Base-by-base conservation (phyloP, 2,888 invertebrate species). In the Tetramorium bicarinatum region DNA sequence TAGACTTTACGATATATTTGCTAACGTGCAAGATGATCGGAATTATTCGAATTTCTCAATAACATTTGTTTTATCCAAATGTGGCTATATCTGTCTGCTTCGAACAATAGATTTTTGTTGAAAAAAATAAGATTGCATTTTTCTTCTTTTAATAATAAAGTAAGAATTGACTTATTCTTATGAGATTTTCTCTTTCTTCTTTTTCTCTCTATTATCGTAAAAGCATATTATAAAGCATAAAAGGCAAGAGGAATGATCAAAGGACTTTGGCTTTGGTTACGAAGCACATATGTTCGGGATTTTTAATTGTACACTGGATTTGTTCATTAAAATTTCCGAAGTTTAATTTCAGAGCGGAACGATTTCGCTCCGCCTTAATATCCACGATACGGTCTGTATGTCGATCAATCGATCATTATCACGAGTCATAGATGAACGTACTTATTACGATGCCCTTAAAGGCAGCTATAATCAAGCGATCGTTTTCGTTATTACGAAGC, bases 291-390 rank as follows among this genome's bases (percentile, higher is more conserved):
- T 13, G 64, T 8, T 52, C 21, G 54, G 29, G 11, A 79, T 59
- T 56, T 44, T 3, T 71, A 79, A 71, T 44, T 54, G 71, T n/a
- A 6, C 41, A 29, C 44, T 15, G 34, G 21, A 79, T 71, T 69
- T 79, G 29, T 44, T 62, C 77, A 66, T 84, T 75, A 75, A 76
- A 67, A 76, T 34, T n/a, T 54, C 41, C 52, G 44, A 66, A 56
- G n/a, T 56, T 80, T 81, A 76, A 87, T 83, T 83, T 77, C 21
- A 87, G 29, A 59, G 29, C 47, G 67, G 56, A 21, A 56, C 18
- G 18, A 29, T 59, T 64, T 38, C 9, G 38, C 9, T 66, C 54
- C 38, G 52, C 76, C 52, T 66, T 76, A 66, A 76, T 76, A 76
- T 52, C 52, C 1, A 76, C 38, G 38, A 15, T 62, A 34, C 44